Conservation (phyloP, 2,888 invertebrate genomes). For the Piscicola geometra region DNA sequence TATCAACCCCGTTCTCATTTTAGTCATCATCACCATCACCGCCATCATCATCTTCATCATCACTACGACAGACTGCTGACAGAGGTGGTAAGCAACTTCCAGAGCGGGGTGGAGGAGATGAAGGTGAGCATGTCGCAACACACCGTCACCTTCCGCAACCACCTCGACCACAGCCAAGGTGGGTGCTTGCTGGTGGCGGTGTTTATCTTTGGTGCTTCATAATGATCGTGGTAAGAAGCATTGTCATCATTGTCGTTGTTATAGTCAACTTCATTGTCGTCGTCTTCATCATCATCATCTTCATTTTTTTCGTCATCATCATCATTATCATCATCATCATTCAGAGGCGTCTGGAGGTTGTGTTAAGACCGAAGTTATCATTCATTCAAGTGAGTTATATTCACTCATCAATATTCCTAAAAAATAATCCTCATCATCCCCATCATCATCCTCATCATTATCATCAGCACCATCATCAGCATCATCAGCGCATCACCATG, state of each 20-base stretch:
- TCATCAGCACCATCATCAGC: slow-evolving; percentile 70
- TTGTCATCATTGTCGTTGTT: too few relatives aligned
- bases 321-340: not conserved
- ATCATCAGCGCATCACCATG: too few relatives aligned
- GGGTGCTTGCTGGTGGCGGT: slow-evolving; percentile 35
- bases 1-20: too few relatives aligned
- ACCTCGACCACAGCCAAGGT: slow-evolving; percentile 66
- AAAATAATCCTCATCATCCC: not conserved
- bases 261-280: not conserved
- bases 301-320: not conserved
- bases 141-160: slow-evolving; percentile 70
- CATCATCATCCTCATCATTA: slow-evolving; percentile 55
- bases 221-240: too few relatives aligned
- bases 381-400: slow-evolving; percentile 38
- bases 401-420: not conserved
- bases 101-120: slow-evolving; percentile 73
- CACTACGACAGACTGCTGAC: slow-evolving; percentile 36
- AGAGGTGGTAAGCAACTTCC: slow-evolving; percentile 67
- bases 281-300: not conserved
- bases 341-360: slow-evolving; percentile 1
- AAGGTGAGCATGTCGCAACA: slow-evolving; percentile 68
- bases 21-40: too few relatives aligned
- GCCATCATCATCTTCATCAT: too few relatives aligned
- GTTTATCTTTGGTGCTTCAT: too few relatives aligned
- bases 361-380: not conserved